Base-by-base conservation (phyloP, 2,113 vertebrate genomes). In the Ellobius talpinus region DNA sequence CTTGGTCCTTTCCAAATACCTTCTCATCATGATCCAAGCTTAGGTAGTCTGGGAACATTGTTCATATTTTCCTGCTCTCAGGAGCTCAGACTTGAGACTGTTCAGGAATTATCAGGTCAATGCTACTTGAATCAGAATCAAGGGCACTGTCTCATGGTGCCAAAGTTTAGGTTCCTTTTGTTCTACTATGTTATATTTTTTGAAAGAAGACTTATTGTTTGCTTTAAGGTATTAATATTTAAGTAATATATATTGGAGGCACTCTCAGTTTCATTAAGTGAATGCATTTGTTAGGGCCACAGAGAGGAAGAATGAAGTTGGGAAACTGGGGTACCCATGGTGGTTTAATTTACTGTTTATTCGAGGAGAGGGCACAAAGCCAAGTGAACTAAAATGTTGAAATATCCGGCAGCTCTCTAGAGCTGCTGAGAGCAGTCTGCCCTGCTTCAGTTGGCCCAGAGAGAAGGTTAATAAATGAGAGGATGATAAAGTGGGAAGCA, bases 401-500 rank as follows among this genome's bases (percentile, higher is more conserved):
- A 78, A 29, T 72, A 66, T 93, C 31, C 9, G 14, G 85, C 7
- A 94, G 85, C 39, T 87, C 8, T 88, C 70, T 58, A 63, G 93
- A 94, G 82, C 0, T 47, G 23, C 36, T 39, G 90, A 52, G 5
- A 96, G 73, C 2, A 72, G 36, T 45, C 29, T 65, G 42, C 5
- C 47, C 29, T 93, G 39, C 68, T 47, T 78, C 47, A 89, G n/a
- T 45, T 86, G 90, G 66, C 42, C 47, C 52, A 5, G 58, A 90
- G 14, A 92, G 42, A 94, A 50, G 47, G 11, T 55, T 87, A 93
- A 74, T 92, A 78, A 94, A 42, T 74, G 61, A 91, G 55, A 96
- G 39, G 36, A 55, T 86, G 70, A 93, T 21, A 94, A 91, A 96
- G n/a, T 86, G 26, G 94, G 84, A 94, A 86, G 65, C 10, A 79